Base-by-base conservation (phyloP, 2,113 vertebrate species). In the Panurus biarmicus region DNA sequence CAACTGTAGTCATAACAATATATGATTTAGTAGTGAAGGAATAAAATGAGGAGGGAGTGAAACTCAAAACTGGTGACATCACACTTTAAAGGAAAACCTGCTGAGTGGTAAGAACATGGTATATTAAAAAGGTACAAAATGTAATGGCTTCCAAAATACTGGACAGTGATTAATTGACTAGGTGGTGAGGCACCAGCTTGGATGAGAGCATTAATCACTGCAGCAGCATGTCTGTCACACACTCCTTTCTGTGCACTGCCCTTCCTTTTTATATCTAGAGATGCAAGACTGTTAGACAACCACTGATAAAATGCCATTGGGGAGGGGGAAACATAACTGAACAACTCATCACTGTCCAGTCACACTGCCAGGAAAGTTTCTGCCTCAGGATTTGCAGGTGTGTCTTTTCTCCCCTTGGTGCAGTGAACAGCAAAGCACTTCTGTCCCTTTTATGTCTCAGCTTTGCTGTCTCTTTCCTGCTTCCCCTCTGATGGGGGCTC, bases 181-280 rank as follows among this genome's bases (percentile, higher is more conserved):
- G 23, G 6, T 73, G 29, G 56, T 78, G 84, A 96, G 71, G 28
- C 62, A 67, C 70, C 29, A 29, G 84, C 45, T 87, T 74, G 58
- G 58, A 96, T 90, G 75, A 93, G 57, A 72, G 89, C 96, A 96
- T 97, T 97, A 97, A 97, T 98, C 96, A 97, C 58, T 48, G 78
- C 67, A 87, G 75, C 24, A 10, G 33, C 85, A 61, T 78, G 73
- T 89, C 92, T 94, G 91, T 96, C 94, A 94, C 66, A 80, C 57
- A 53, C 26, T 82, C 61, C 72, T 92, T 95, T 95, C 89, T 89
- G 69, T 90, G 77, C 79, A 94, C 87, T 96, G 73, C 72, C 62
- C 87, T 94, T 96, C 67, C 51, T 93, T 94, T 86, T 95, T 65
- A 50, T 91, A 96, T 92, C 95, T 94, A 57, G 78, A 94, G 93